A percentile compares a stretch with the other conserved stretches of the same genome.
Evolutionary conservation across 1,140 invertebrate species (phyloP).

Genomic region (Hypothenemus hampei): DNA sequence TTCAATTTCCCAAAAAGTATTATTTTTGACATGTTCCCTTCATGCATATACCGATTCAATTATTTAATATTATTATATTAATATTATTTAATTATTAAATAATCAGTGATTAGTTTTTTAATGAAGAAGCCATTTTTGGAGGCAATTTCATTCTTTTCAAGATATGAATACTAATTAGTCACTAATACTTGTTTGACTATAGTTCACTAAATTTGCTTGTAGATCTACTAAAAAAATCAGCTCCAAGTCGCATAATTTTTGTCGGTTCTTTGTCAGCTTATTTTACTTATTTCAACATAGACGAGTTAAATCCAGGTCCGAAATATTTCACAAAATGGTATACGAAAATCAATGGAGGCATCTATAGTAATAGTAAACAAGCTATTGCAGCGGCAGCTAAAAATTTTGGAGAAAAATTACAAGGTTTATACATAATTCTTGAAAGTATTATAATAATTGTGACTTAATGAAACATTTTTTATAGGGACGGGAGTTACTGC

Average conservation of each 20-base stretch:
- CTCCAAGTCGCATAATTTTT: constrained; percentile 48
- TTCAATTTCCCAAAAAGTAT: too few species aligned
- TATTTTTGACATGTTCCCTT: too few species aligned
- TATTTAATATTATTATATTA: neutral
- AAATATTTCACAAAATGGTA: neutral
- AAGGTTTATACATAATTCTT: constrained; percentile 42
- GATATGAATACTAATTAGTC: too few species aligned
- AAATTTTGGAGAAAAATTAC: constrained; percentile 54
- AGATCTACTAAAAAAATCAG: constrained; percentile 48
- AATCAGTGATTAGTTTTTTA: too few species aligned
- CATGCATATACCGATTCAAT: too few species aligned
- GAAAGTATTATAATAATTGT: neutral
- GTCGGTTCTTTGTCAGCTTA: constrained; percentile 41
- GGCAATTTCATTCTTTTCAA: too few species aligned
- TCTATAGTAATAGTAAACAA: constrained; percentile 52
- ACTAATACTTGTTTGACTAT: too few species aligned
- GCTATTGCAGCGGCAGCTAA: constrained; percentile 61
- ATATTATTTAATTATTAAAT: neutral
- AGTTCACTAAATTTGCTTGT: neutral
- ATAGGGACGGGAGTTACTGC: neutral
- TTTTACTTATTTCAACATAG: constrained; percentile 44
- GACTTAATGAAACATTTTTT: neutral
- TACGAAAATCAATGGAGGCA: neutral
- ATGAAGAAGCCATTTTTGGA: too few species aligned
- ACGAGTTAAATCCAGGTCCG: constrained; percentile 32